These are phyloP conservation scores for Microplitis deprimator DNA, from an alignment of 2,888 invertebrate species.

Conservation along the genomic window DNA sequence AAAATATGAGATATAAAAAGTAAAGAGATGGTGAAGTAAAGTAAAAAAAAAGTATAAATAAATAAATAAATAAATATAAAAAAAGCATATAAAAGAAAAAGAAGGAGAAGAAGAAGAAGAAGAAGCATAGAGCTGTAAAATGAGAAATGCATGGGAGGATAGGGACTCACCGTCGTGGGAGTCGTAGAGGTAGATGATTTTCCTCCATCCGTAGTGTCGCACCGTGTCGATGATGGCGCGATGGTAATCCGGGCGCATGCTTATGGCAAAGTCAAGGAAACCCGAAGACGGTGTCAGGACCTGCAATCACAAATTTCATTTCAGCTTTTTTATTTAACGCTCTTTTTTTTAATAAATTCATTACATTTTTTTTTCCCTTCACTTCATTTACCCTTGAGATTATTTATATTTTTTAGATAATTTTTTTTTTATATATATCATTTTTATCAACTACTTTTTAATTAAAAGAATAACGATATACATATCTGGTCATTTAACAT, in stretches of 20 bases:
- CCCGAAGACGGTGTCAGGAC: constrained; percentile 90
- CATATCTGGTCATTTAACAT: no score
- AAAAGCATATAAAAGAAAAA: background rate
- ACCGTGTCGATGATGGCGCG: constrained; percentile 96
- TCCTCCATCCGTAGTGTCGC: constrained; percentile 90
- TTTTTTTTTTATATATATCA: background rate
- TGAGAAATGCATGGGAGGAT: constrained; percentile 62
- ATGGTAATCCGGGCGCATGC: constrained; percentile 96
- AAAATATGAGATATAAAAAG: constrained; percentile 15
- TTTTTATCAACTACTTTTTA: no score
- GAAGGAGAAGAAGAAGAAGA: constrained; percentile 52
- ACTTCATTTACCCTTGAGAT: background rate
- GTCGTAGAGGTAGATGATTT: constrained; percentile 91
- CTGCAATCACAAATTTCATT: constrained; percentile 69
- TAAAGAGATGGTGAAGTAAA: constrained; percentile 51
- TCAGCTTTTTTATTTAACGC: constrained; percentile 39
- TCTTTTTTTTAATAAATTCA: constrained; percentile 30
- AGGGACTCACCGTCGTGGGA: constrained; percentile 87
- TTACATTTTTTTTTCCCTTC: no score
- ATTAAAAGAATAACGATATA: no score
- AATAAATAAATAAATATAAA: no score
- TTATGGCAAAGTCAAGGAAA: constrained; percentile 90
- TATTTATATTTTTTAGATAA: background rate
- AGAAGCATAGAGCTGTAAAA: constrained; percentile 65
- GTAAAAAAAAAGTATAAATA: constrained; percentile 3